Evolutionary conservation across 2,113 vertebrate genomes (phyloP), one percentile per base, ranked within the genome.

Genomic region (Danionella cerebrum): DNA sequence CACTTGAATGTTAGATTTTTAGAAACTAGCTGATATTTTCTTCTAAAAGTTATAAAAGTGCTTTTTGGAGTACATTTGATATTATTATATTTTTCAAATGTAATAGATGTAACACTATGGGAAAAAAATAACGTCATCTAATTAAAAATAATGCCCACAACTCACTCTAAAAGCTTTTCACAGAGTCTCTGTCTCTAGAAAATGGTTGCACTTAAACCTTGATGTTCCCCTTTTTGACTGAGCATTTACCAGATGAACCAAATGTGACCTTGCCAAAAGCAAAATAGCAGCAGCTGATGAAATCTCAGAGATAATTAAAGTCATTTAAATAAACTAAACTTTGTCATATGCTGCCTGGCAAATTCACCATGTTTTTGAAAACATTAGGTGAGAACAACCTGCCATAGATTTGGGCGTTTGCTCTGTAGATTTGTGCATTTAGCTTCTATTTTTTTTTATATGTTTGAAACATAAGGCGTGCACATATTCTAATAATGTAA

Each of bases 211-310:
- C 42, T 44, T 52, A 55, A 36, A 69, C 41, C 52, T 36, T 25
- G 44, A 57, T 69, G 65, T 64, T 69, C 42, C 59, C 14, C 48
- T 48, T 64, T 41, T 64, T 64, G 59, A 64, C 59, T 18, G 44
- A 64, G 29, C 57, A 60, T 60, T 60, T 29, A 31, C 39, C 55
- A 59, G 42, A 59, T 59, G 55, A 59, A 62, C 58, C 58, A 64
- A 64, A 48, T 1, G 19, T 4, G 44, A 64, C 59, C 47, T 33
- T 48, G 59, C 59, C 59, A 29, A 22, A 64, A 64, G 59, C 59
- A 48, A 7, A 48, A 19, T 22, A 31, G 59, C 44, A 64, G 27
- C 9, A 48, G 59, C 59, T 64, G 48, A 64, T 64, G 59, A 64
- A 64, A 64, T 64, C 42, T 64, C 41, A 64, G 22, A 31, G 57